A percentile compares a stretch with the other conserved stretches of the same genome.
phyloP scores from a whole-genome alignment of 2,888 invertebrate genomes.

The Drosophila cyrtoloma region DNA sequence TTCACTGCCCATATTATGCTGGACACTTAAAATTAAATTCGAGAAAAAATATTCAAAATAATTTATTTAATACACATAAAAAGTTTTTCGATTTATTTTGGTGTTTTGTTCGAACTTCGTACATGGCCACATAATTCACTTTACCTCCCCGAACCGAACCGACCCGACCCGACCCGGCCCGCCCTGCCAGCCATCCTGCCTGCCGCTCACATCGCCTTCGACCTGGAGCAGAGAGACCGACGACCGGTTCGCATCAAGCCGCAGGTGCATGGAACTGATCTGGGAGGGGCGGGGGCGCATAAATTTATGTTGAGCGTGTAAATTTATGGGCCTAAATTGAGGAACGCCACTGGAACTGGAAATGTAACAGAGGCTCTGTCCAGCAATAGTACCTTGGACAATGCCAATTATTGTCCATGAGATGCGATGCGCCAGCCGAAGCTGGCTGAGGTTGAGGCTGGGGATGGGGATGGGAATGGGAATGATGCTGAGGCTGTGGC shows the following conservation, averaged over 20 bases:
- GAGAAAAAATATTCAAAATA: conserved; percentile 60
- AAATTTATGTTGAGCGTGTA: conserved; percentile 64
- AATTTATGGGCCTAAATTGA: conserved; percentile 51
- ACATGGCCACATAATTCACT: conserved; percentile 75
- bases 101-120: conserved; percentile 51
- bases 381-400: conserved; percentile 13
- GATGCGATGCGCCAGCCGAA: not conserved
- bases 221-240: not conserved
- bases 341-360: conserved; percentile 6
- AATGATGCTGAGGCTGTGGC: not conserved
- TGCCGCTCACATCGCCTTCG: not conserved
- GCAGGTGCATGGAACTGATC: conserved; percentile 56
- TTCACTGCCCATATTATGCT: conserved; percentile 11
- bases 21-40: conserved; percentile 56
- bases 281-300: conserved; percentile 34
- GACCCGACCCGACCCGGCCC: not conserved
- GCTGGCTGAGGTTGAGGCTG: not conserved
- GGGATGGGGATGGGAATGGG: not conserved
- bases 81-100: conserved; percentile 77
- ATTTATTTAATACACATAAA: conserved; percentile 79
- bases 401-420: conserved; percentile 57
- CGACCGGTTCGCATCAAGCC: conserved; percentile 4
- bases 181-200: not conserved
- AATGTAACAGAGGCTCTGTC: not conserved
- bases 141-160: conserved; percentile 22